Evolutionary conservation across 2,888 invertebrate species (phyloP).

Genomic region (Caenorhabditis sp.): DNA sequence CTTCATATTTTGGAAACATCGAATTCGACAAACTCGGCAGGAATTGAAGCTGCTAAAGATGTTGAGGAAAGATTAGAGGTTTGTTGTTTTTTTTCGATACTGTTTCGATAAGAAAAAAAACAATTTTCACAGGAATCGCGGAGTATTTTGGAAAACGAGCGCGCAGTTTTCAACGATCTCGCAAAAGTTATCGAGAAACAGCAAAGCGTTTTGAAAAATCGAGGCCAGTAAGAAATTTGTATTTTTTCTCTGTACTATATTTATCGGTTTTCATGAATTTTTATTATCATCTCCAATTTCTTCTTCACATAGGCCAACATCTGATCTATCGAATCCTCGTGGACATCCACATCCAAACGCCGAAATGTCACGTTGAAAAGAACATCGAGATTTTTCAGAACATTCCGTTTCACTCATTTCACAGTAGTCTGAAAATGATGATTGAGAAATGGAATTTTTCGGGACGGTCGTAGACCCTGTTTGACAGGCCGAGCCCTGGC

Average conservation of each 20-base stretch:
- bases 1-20: slow-evolving; percentile 9
- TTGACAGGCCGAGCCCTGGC: no score
- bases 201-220: neutral
- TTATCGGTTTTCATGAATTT: neutral
- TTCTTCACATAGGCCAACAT: slow-evolving; percentile 34
- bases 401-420: slow-evolving; percentile 37
- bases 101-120: neutral
- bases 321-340: slow-evolving; percentile 19
- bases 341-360: slow-evolving; percentile 56
- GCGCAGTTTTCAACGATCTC: slow-evolving; percentile 1
- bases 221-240: neutral
- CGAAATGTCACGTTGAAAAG: slow-evolving; percentile 49
- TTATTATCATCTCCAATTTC: neutral
- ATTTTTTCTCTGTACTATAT: neutral
- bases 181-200: neutral
- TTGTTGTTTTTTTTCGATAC: neutral
- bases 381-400: slow-evolving; percentile 41
- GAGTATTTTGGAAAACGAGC: neutral
- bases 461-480: no score
- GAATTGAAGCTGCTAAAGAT: neutral
- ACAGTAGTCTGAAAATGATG: slow-evolving; percentile 39
- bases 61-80: neutral
- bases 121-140: neutral
- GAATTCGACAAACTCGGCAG: neutral
- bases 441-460: no score